These are phyloP conservation scores for Crotophaga sulcirostris DNA, from an alignment of 2,113 vertebrate species.

Conservation along the genomic window DNA sequence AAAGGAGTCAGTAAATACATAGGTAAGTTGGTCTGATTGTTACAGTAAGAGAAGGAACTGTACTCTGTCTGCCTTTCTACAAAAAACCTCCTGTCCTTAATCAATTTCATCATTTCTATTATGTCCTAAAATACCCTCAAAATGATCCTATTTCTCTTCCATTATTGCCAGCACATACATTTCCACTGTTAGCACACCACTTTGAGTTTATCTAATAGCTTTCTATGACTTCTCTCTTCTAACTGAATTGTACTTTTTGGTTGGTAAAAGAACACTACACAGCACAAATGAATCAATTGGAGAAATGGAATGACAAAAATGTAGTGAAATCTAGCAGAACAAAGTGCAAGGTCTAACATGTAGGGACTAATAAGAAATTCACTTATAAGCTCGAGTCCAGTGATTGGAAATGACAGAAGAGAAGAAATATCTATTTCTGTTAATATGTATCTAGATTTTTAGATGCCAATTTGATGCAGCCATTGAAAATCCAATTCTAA, in stretches of 20 bases:
- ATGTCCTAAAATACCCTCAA: neutral
- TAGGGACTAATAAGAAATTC: neutral
- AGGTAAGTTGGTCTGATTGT: neutral
- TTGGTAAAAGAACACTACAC: neutral
- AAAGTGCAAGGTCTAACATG: neutral
- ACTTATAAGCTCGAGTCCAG: neutral
- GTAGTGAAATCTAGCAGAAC: neutral
- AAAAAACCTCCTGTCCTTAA: neutral
- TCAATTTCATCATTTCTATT: neutral
- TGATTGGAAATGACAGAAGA: neutral
- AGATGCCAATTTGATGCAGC: neutral
- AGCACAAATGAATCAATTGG: neutral
- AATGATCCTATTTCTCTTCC: constrained; percentile 1
- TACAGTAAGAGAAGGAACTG: neutral
- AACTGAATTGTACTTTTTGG: neutral
- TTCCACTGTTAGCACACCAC: neutral
- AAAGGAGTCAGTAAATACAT: neutral
- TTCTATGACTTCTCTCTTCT: neutral
- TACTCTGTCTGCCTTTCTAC: neutral
- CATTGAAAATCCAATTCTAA: neutral
- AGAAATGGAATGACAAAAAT: neutral
- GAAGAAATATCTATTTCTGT: neutral
- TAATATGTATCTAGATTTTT: neutral
- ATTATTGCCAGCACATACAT: neutral
- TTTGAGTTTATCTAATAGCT: constrained; percentile 7